A percentile compares a stretch with the other conserved stretches of the same genome.
These are phyloP conservation scores for Melangyna quadrimaculata DNA, from an alignment of 2,888 invertebrate species.

Conservation along the genomic window DNA sequence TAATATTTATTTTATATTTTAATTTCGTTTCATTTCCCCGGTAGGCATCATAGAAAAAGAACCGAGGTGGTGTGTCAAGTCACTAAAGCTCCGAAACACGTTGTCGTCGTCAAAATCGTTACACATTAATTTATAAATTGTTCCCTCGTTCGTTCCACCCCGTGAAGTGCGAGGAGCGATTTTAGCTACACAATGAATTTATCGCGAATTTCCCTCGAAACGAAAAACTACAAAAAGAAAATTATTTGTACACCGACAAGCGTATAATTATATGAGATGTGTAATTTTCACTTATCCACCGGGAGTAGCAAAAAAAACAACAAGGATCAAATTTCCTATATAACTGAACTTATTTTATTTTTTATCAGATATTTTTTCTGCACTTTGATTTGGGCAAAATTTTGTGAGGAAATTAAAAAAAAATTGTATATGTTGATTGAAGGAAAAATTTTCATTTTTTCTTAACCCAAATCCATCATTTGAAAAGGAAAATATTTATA, in stretches of 20 bases:
- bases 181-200: neutral
- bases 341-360: slow-evolving; percentile 26
- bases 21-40: slow-evolving; percentile 5
- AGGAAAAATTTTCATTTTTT: slow-evolving; percentile 24
- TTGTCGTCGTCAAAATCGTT: slow-evolving; percentile 46
- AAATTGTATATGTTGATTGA: neutral
- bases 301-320: neutral
- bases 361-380: neutral
- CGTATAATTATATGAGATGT: too few relatives aligned
- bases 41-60: neutral
- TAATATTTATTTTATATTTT: neutral
- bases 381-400: slow-evolving; percentile 18
- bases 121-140: slow-evolving; percentile 45
- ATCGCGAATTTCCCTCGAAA: slow-evolving; percentile 9
- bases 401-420: slow-evolving; percentile 4
- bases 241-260: neutral
- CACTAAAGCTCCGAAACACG: slow-evolving; percentile 39
- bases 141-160: neutral
- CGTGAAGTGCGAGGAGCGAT: neutral
- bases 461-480: slow-evolving; percentile 12
- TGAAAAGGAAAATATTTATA: neutral
- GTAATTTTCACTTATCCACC: slow-evolving; percentile 28
- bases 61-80: slow-evolving; percentile 39
- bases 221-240: slow-evolving; percentile 4
- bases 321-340: slow-evolving; percentile 26